These are phyloP conservation scores for Papilio demoleus DNA, from an alignment of 2,888 invertebrate genomes.

Conservation along the genomic window DNA sequence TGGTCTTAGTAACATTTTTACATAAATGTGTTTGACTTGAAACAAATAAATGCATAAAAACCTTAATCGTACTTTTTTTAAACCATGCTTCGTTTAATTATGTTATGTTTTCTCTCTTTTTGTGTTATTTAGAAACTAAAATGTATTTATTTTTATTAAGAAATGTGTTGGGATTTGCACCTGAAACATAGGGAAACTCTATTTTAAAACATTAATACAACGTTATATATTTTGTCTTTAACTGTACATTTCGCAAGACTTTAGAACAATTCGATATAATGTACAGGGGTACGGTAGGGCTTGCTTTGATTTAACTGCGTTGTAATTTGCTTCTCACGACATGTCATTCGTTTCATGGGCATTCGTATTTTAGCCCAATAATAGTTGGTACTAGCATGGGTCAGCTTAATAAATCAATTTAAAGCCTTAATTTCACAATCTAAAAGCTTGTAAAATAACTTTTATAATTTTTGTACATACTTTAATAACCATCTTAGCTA, in stretches of 20 bases:
- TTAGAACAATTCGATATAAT: constrained; percentile 47
- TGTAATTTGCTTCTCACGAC: constrained; percentile 42
- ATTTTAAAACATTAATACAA: background rate
- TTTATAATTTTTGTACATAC: background rate
- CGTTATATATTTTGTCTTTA: background rate
- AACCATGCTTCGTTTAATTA: too few species aligned
- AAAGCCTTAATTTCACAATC: too few species aligned
- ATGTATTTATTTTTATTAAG: too few species aligned
- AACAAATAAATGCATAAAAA: too few species aligned
- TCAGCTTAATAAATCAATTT: background rate
- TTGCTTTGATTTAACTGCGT: constrained; percentile 40
- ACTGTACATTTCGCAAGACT: constrained; percentile 43
- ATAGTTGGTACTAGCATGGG: background rate
- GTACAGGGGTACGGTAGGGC: constrained; percentile 41
- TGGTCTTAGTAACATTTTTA: too few species aligned
- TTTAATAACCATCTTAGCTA: background rate
- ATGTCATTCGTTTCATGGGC: constrained; percentile 20
- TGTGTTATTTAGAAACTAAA: too few species aligned
- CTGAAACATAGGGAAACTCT: too few species aligned
- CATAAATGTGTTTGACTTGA: too few species aligned
- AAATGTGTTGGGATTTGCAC: too few species aligned
- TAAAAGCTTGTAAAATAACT: too few species aligned
- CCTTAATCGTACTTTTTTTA: too few species aligned
- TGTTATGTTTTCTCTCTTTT: too few species aligned
- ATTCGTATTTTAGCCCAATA: constrained; percentile 9